Percentiles rank a stretch among this genome's conserved stretches.
Evolutionary conservation across 2,797 vertebrate species (phyloP).

Genomic region (Betta splendens): DNA sequence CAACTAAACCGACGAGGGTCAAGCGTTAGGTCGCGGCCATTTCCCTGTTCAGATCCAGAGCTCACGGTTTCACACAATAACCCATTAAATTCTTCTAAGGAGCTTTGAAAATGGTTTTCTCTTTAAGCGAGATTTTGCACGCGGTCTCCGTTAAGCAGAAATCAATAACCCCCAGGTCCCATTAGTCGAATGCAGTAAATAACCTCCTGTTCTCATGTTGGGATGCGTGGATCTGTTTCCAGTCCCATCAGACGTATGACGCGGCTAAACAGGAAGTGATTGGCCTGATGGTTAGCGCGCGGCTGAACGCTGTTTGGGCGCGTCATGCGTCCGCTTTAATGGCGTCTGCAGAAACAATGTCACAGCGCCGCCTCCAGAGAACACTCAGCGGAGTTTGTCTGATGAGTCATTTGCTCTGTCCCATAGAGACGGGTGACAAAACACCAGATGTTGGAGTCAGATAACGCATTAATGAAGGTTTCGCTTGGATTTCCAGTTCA

Average conservation of each 20-base stretch:
- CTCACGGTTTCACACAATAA: too few relatives aligned
- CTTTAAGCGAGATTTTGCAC: too few relatives aligned
- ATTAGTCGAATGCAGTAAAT: not conserved
- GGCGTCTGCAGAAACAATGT: not conserved
- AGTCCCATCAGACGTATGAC: too few relatives aligned
- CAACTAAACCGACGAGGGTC: not conserved
- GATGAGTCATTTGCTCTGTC: constrained; percentile 1
- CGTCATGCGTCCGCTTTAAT: constrained; percentile 23
- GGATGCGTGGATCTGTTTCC: not conserved
- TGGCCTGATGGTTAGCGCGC: constrained; percentile 40
- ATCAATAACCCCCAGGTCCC: not conserved
- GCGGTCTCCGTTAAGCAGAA: not conserved
- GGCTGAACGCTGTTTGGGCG: constrained; percentile 32
- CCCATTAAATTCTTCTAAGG: too few relatives aligned
- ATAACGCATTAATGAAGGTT: constrained; percentile 28
- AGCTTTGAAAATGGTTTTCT: too few relatives aligned
- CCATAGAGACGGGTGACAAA: constrained; percentile 7
- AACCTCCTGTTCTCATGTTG: not conserved
- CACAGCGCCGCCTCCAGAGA: not conserved
- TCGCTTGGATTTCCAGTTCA: constrained; percentile 27
- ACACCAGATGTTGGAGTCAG: constrained; percentile 12
- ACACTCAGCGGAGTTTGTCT: too few relatives aligned
- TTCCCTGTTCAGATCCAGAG: too few relatives aligned
- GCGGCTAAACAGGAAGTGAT: not conserved
- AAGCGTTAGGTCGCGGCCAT: too few relatives aligned